Evolutionary conservation across 2,888 invertebrate species (phyloP).

Genomic region (Arctia plantaginis): DNA sequence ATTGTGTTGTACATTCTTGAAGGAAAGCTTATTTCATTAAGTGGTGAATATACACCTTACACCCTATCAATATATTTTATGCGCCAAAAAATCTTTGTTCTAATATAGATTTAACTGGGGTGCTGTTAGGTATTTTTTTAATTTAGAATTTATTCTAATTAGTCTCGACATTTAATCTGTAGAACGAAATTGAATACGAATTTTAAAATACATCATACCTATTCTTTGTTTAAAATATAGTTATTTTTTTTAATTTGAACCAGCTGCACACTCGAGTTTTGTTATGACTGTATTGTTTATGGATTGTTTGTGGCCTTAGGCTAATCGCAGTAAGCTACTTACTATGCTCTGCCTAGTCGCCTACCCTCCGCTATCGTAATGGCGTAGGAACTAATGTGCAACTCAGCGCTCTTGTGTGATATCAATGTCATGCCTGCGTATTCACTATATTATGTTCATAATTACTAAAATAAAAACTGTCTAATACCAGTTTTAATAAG

Average conservation of each 20-base stretch:
- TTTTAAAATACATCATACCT: not conserved
- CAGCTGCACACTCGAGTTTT: slow-evolving; percentile 28
- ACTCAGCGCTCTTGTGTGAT: not conserved
- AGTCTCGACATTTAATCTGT: not conserved
- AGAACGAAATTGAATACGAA: not conserved
- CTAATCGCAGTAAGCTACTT: not conserved
- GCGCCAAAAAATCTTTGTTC: not conserved
- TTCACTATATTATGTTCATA: not conserved
- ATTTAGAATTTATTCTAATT: slow-evolving; percentile 14
- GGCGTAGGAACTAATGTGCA: not conserved
- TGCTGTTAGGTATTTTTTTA: slow-evolving; percentile 36
- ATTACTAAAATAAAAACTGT: too few relatives aligned
- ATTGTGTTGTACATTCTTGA: not conserved
- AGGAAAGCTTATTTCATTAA: not conserved
- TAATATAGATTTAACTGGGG: slow-evolving; percentile 21
- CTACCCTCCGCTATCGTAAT: not conserved
- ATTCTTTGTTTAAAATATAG: slow-evolving; percentile 10
- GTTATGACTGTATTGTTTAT: slow-evolving; percentile 24
- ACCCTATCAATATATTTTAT: not conserved
- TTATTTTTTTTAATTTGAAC: slow-evolving; percentile 29
- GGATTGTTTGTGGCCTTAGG: slow-evolving; percentile 4
- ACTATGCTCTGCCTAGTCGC: not conserved
- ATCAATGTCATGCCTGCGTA: not conserved
- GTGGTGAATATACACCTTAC: not conserved
- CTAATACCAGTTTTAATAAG: too few relatives aligned